Evolutionary conservation across 2,113 vertebrate genomes (phyloP).

Genomic region (Cochlearius cochlearius): DNA sequence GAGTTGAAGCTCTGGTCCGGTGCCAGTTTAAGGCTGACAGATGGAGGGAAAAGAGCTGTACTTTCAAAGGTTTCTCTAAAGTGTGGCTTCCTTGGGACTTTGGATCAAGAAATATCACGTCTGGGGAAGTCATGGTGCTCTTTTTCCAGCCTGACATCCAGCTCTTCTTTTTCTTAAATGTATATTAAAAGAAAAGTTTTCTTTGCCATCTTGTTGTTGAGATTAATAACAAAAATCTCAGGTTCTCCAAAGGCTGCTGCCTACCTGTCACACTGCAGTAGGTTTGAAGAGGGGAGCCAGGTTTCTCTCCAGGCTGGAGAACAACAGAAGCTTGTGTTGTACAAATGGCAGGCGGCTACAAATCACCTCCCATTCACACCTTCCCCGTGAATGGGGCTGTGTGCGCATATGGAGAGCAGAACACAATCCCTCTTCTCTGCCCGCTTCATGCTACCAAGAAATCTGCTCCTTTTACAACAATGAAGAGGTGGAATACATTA

Average conservation of each 20-base stretch:
- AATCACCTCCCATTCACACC: conserved; percentile 15
- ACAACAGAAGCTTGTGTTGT: conserved; percentile 8
- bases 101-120: background rate
- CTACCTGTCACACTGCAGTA: background rate
- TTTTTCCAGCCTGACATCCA: background rate
- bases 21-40: background rate
- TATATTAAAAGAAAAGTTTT: background rate
- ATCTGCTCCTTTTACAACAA: background rate
- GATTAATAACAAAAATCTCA: background rate
- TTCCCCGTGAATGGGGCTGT: background rate
- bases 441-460: background rate
- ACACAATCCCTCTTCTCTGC: conserved; percentile 10
- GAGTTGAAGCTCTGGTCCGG: rapidly evolving
- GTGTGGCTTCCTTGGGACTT: background rate
- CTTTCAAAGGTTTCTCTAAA: background rate
- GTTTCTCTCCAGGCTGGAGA: background rate
- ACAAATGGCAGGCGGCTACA: background rate
- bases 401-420: background rate
- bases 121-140: background rate
- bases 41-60: background rate
- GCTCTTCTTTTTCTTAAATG: background rate
- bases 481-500: conserved; percentile 30
- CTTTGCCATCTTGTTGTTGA: background rate
- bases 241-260: background rate
- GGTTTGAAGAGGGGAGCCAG: background rate